phyloP scores from a whole-genome alignment of 2,797 vertebrate species.

The Fundulus diaphanus region DNA sequence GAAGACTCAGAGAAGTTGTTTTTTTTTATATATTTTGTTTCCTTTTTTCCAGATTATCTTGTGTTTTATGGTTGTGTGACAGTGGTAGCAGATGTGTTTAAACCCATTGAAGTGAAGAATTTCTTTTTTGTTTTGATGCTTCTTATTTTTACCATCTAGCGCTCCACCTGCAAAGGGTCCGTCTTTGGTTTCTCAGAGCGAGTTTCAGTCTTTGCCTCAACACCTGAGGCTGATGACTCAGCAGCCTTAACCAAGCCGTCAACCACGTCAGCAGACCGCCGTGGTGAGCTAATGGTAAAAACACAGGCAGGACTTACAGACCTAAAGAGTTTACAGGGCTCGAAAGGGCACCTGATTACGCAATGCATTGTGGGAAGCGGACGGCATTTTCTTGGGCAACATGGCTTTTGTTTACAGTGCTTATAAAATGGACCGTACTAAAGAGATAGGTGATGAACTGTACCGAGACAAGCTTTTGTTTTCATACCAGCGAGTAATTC shows the following conservation, averaged over 20 bases:
- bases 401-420: no score
- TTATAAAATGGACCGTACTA: no score
- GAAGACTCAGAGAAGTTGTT: neutral
- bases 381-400: no score
- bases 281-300: conserved; percentile 53
- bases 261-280: conserved; percentile 57
- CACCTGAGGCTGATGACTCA: conserved; percentile 77
- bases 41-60: neutral
- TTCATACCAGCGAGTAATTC: no score
- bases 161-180: conserved; percentile 36
- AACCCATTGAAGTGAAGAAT: no score
- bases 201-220: conserved; percentile 72
- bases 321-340: no score
- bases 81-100: neutral
- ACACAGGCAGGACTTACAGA: neutral
- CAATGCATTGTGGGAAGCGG: no score
- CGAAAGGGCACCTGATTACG: no score
- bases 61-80: neutral
- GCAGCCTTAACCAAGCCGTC: conserved; percentile 76
- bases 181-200: conserved; percentile 62
- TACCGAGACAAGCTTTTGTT: no score
- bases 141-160: neutral
- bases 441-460: no score
- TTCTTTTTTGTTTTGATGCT: neutral
- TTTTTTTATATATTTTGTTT: neutral